phyloP scores from a whole-genome alignment of 2,888 invertebrate species.

The Odontocolon sp. region DNA sequence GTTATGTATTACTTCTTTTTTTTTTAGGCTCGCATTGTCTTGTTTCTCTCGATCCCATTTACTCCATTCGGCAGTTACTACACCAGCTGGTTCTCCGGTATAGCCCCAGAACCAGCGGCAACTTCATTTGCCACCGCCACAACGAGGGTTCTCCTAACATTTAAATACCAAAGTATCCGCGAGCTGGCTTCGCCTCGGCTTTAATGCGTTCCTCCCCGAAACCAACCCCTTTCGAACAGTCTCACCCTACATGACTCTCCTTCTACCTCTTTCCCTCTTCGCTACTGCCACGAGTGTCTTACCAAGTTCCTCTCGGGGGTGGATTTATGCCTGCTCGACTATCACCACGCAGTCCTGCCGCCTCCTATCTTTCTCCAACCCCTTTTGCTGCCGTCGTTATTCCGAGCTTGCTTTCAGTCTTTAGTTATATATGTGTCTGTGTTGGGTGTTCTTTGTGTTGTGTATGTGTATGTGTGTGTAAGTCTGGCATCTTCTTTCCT shows the following conservation, averaged over 20 bases:
- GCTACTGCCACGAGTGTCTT: constrained; percentile 63
- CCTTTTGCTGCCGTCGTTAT: constrained; percentile 64
- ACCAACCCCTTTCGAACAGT: constrained; percentile 35
- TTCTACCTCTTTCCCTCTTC: constrained; percentile 2
- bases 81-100: background rate
- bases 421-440: constrained; percentile 6
- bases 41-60: background rate
- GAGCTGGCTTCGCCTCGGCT: constrained; percentile 63
- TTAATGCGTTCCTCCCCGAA: constrained; percentile 66
- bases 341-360: constrained; percentile 46
- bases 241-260: constrained; percentile 3
- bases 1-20: too few species aligned
- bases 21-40: too few species aligned
- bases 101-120: constrained; percentile 38
- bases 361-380: constrained; percentile 54
- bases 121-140: constrained; percentile 68
- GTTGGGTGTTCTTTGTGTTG: constrained; percentile 54
- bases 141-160: constrained; percentile 70
- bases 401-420: constrained; percentile 55
- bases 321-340: constrained; percentile 72
- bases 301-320: constrained; percentile 61
- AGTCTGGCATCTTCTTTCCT: constrained; percentile 48
- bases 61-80: background rate
- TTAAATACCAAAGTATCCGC: constrained; percentile 77
- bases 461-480: too few species aligned